A percentile compares a stretch with the other conserved stretches of the same genome.
phyloP scores from a whole-genome alignment of 2,797 vertebrate species.

The Bucorvus abyssinicus region DNA sequence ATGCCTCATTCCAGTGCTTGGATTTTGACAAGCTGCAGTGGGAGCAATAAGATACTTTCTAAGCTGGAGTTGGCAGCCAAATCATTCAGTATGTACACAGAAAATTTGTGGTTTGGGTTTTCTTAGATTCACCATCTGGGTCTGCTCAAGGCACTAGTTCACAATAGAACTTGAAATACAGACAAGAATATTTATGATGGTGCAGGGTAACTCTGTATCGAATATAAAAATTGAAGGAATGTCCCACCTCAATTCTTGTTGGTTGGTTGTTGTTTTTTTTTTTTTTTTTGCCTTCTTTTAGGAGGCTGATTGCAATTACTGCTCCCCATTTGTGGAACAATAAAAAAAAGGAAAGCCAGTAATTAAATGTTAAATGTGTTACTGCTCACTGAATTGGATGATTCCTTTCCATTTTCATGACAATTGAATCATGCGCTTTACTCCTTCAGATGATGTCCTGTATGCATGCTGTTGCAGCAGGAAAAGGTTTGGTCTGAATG shows the following conservation, averaged over 20 bases:
- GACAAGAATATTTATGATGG: neutral
- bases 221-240: neutral
- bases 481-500: neutral
- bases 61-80: neutral
- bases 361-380: neutral
- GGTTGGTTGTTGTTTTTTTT: neutral
- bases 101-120: neutral
- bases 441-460: neutral
- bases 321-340: neutral
- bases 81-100: neutral
- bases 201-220: neutral
- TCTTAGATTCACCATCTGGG: neutral
- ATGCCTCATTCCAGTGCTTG: neutral
- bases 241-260: accelerated
- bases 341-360: neutral
- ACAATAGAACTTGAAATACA: neutral
- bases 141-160: neutral
- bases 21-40: neutral
- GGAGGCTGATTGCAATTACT: neutral
- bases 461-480: neutral
- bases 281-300: neutral
- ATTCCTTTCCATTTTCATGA: neutral
- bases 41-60: neutral
- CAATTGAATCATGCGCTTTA: neutral
- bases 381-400: neutral